phyloP scores from a whole-genome alignment of 2,888 invertebrate genomes.

The Platycheirus albimanus region DNA sequence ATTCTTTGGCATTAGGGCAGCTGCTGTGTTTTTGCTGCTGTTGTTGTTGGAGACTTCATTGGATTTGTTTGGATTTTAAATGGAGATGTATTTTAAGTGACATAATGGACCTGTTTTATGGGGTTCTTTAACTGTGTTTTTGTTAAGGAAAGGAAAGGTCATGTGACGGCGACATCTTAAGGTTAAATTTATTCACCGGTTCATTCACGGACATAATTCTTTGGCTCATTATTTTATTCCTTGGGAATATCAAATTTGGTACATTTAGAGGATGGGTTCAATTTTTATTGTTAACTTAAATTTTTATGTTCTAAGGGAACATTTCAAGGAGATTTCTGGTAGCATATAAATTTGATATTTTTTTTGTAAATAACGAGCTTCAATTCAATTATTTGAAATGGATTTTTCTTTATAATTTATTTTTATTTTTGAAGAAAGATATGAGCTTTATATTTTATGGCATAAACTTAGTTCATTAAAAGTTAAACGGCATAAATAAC shows the following conservation, averaged over 20 bases:
- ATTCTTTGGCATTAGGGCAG: constrained; percentile 46
- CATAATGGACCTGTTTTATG: constrained; percentile 54
- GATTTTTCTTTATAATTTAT: not conserved
- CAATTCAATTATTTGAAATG: constrained; percentile 31
- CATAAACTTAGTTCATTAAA: constrained; percentile 23
- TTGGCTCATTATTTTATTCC: constrained; percentile 39
- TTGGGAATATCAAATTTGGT: constrained; percentile 10
- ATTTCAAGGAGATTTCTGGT: too few species aligned
- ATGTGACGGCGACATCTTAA: constrained; percentile 31
- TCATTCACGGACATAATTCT: too few species aligned
- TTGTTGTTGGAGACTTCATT: constrained; percentile 58
- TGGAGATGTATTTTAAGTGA: constrained; percentile 72
- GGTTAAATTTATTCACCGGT: constrained; percentile 67
- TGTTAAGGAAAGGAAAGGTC: too few species aligned
- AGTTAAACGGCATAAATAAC: constrained; percentile 16
- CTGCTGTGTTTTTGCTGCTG: constrained; percentile 22
- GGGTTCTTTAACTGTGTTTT: not conserved
- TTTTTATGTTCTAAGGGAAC: too few species aligned
- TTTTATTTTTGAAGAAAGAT: not conserved
- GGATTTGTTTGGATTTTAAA: constrained; percentile 70
- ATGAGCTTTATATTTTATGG: constrained; percentile 11
- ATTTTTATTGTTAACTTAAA: constrained; percentile 7
- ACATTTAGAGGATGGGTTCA: too few species aligned
- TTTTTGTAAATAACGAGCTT: constrained; percentile 1
- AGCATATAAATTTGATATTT: too few species aligned